Conservation (phyloP, 2,888 invertebrate genomes). For the Drosophila meridionalis region DNA sequence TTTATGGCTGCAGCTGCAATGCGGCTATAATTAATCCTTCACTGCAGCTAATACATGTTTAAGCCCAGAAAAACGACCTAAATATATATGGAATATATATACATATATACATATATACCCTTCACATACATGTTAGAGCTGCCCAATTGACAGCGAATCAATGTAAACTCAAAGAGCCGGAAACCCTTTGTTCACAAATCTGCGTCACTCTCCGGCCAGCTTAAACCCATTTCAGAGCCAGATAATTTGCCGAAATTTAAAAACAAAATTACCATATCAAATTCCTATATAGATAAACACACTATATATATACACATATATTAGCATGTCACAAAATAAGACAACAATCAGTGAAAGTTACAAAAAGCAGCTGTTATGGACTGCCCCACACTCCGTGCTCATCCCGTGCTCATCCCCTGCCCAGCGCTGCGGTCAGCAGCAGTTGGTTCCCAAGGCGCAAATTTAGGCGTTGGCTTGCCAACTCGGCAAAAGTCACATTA, state of each 20-base stretch:
- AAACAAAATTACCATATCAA: conserved; percentile 44
- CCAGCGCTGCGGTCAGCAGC: conserved; percentile 15
- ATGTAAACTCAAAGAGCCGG: conserved; percentile 10
- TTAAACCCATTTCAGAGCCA: background rate
- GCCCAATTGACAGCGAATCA: conserved; percentile 15
- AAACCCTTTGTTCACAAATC: background rate
- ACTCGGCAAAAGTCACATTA: conserved; percentile 71
- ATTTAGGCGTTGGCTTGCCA: conserved; percentile 26
- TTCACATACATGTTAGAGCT: background rate
- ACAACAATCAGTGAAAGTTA: conserved; percentile 48
- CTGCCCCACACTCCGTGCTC: background rate
- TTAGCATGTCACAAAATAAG: conserved; percentile 44
- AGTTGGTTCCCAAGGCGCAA: conserved; percentile 45
- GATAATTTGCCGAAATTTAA: conserved; percentile 52
- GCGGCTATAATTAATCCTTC: background rate
- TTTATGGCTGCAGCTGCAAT: background rate
- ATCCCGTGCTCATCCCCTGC: background rate
- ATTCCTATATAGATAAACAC: conserved; percentile 11
- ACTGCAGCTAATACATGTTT: background rate
- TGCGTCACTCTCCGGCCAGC: background rate
- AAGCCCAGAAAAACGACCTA: background rate
- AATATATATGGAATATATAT: background rate
- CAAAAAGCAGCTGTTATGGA: conserved; percentile 13
- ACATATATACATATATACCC: too few species aligned
- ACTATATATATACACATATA: background rate